These are phyloP conservation scores for Eupithecia dodoneata DNA, from an alignment of 2,888 invertebrate genomes.

Conservation along the genomic window DNA sequence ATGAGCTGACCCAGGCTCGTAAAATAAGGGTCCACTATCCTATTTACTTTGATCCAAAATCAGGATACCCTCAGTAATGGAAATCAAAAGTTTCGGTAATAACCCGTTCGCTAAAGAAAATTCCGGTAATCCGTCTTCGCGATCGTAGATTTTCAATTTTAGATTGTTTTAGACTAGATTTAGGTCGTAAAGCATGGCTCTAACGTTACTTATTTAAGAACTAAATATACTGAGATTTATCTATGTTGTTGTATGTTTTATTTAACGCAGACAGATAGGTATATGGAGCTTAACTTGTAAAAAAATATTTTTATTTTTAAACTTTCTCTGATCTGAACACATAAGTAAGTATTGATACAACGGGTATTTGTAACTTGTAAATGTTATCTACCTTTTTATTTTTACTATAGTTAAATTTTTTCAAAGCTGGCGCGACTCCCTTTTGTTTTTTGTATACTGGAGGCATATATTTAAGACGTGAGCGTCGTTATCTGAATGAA, in stretches of 20 bases:
- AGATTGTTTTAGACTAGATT: conserved; percentile 5
- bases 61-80: conserved; percentile 25
- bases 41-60: conserved; percentile 39
- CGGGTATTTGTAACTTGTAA: too few relatives aligned
- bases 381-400: too few relatives aligned
- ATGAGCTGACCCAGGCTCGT: conserved; percentile 35
- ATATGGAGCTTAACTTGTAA: too few relatives aligned
- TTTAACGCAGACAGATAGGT: neutral
- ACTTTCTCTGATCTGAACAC: too few relatives aligned
- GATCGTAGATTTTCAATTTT: conserved; percentile 13
- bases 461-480: too few relatives aligned
- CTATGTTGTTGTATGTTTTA: neutral
- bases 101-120: conserved; percentile 24
- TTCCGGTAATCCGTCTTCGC: conserved; percentile 5
- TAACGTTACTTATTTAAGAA: neutral
- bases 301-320: too few relatives aligned
- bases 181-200: neutral
- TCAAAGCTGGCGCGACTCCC: too few relatives aligned
- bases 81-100: conserved; percentile 35
- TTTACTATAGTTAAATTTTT: too few relatives aligned
- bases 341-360: too few relatives aligned
- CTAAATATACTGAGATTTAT: neutral
- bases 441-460: too few relatives aligned
- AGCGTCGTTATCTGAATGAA: too few relatives aligned
- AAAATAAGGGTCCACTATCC: conserved; percentile 35